These are phyloP conservation scores for Lucilia sericata DNA, from an alignment of 1,140 invertebrate genomes.

Conservation along the genomic window DNA sequence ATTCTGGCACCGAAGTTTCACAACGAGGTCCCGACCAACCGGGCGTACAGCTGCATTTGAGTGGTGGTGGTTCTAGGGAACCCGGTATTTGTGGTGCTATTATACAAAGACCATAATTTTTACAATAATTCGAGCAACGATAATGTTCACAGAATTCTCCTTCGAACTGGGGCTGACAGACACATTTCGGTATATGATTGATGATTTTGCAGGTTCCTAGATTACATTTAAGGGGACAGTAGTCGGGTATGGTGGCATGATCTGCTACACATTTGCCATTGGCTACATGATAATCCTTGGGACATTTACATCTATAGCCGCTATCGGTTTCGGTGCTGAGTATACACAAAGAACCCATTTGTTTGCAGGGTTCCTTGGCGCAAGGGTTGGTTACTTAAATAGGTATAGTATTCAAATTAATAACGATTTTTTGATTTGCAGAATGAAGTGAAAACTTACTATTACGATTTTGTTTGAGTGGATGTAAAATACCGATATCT, in stretches of 20 bases:
- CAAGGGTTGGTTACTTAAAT: conserved; percentile 67
- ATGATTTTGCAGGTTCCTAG: conserved; percentile 72
- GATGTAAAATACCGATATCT: conserved; percentile 78
- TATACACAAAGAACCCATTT: conserved; percentile 72
- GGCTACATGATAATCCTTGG: conserved; percentile 71
- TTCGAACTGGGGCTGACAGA: conserved; percentile 73
- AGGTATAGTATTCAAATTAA: too few species aligned
- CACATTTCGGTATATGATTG: conserved; percentile 69
- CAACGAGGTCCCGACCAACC: conserved; percentile 77
- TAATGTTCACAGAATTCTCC: conserved; percentile 75
- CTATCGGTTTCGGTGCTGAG: conserved; percentile 66
- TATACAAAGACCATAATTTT: conserved; percentile 75
- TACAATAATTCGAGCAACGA: conserved; percentile 74
- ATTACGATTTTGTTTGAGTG: conserved; percentile 73
- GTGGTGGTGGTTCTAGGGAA: conserved; percentile 54
- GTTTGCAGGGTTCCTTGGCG: conserved; percentile 70
- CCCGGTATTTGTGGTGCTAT: conserved; percentile 60
- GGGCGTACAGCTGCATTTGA: conserved; percentile 73
- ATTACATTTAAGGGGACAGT: conserved; percentile 68
- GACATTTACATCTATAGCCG: conserved; percentile 74
- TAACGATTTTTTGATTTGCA: too few species aligned
- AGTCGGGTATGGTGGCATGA: conserved; percentile 59
- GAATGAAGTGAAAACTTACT: conserved; percentile 60
- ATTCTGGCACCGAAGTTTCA: conserved; percentile 71
- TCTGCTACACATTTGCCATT: conserved; percentile 56